A percentile compares a stretch with the other conserved stretches of the same genome.
Evolutionary conservation across 2,113 vertebrate species (phyloP).

Genomic region (Triplophysa rosa): DNA sequence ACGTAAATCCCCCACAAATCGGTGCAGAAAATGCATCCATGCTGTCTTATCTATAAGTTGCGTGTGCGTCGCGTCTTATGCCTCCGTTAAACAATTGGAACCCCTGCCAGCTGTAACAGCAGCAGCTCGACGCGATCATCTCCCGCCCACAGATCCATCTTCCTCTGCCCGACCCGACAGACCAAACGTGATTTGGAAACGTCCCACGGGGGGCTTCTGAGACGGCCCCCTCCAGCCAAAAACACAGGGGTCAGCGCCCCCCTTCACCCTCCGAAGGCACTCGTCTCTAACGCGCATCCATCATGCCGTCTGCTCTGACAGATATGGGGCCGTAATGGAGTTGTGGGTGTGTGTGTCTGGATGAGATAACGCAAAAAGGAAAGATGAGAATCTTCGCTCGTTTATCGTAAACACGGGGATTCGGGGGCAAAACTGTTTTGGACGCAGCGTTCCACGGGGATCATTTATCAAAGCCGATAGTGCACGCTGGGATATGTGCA

Average conservation of each 20-base stretch:
- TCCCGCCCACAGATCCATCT: constrained; percentile 81
- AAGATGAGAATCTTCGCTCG: constrained; percentile 70
- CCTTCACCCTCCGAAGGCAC: constrained; percentile 53
- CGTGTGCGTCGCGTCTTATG: background rate
- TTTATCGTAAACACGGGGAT: background rate
- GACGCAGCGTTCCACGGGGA: background rate
- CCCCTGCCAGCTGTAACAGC: constrained; percentile 43
- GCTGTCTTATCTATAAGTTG: no score
- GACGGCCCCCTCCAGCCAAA: constrained; percentile 56
- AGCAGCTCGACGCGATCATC: constrained; percentile 56
- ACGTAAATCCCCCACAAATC: no score
- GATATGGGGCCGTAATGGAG: constrained; percentile 72
- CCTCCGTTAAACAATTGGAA: constrained; percentile 73
- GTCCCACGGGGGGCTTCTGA: constrained; percentile 58
- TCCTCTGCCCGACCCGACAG: constrained; percentile 64
- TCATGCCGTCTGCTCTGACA: constrained; percentile 70
- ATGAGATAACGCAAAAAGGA: constrained; percentile 64
- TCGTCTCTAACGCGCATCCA: constrained; percentile 58
- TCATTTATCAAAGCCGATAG: constrained; percentile 16
- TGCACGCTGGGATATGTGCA: constrained; percentile 28
- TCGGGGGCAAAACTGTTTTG: background rate
- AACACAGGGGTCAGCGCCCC: constrained; percentile 61
- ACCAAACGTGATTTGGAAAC: constrained; percentile 73
- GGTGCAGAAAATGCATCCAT: no score
- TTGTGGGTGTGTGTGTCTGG: constrained; percentile 50